Evolutionary conservation across 2,797 vertebrate genomes (phyloP).

Genomic region (Parotocinclus haroldoi): DNA sequence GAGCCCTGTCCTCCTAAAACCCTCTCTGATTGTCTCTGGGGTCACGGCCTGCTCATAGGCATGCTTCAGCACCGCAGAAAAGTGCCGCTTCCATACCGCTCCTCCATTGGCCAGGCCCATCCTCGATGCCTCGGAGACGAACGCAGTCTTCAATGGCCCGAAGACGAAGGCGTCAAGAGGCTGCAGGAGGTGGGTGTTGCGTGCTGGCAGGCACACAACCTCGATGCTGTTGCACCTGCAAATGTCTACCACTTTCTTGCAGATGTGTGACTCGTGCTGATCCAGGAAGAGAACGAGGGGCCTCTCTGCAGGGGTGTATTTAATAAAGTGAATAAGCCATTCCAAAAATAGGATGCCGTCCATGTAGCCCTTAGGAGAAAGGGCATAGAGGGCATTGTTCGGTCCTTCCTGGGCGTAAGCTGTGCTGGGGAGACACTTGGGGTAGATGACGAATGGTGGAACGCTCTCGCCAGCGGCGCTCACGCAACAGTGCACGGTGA

Average conservation of each 20-base stretch:
- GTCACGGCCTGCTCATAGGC: background rate
- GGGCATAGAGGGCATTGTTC: background rate
- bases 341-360: background rate
- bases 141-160: background rate
- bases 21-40: background rate
- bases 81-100: constrained; percentile 7
- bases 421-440: constrained; percentile 7
- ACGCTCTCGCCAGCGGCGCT: constrained; percentile 18
- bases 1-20: background rate
- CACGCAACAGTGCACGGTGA: constrained; percentile 5
- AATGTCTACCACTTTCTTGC: background rate
- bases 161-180: background rate
- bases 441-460: constrained; percentile 18
- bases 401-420: background rate
- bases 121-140: background rate
- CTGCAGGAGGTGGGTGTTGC: background rate
- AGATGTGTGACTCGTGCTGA: constrained; percentile 3
- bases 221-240: constrained; percentile 1
- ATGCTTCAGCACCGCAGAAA: background rate
- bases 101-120: background rate
- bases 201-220: constrained; percentile 1
- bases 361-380: constrained; percentile 1
- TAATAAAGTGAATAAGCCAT: background rate
- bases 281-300: constrained; percentile 1
- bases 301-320: background rate